Base-by-base conservation (phyloP, 2,888 invertebrate genomes). In the Palloptera scutellata region DNA sequence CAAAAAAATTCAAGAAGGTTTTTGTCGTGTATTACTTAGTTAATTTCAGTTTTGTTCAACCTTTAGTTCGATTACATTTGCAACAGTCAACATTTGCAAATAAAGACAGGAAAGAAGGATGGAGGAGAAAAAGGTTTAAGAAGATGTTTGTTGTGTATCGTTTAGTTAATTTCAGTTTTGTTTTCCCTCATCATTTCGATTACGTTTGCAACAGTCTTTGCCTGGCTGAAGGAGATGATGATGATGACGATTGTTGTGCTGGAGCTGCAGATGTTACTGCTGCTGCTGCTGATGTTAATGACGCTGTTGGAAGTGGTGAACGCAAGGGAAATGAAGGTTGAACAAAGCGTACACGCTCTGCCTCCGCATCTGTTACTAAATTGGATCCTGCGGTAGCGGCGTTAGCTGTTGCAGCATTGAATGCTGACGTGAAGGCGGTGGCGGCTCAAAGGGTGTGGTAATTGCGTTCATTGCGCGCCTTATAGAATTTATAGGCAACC, bases 401-500 rank as follows among this genome's bases (percentile, higher is more conserved):
- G 61, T 71, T 68, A 11, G 66, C 69, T 69, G 81, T 74, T 72
- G 81, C 81, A 72, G 82, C 79, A 75, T 81, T 81, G 48, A 81
- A 82, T 48, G 81, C 82, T 73, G 82, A 82, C 67, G 81, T 81
- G 66, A 82, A 80, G 17, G 79, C 79, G 51, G 76, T 81, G 76
- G 80, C 82, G 79, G 79, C 86, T 92, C 92, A 96, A 83, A 96
- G 90, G 70, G 94, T 95, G 80, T 94, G 94, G 85, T 96, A 96
- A 86, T 94, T 94, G 75, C 91, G 89, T 83, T 93, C 95, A 68
- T 91, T 91, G 79, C 92, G 90, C 70, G 93, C 91, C 84, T 91
- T 93, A 87, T 95, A 96, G 85, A 95, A 94, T 83, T 94, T 95
- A 87, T 91, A 92, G 48, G 92, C 92, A 78, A 95, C 91, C 84